Evolutionary conservation across 1,140 invertebrate genomes (phyloP).

Genomic region (Leguminivora glycinivorella): DNA sequence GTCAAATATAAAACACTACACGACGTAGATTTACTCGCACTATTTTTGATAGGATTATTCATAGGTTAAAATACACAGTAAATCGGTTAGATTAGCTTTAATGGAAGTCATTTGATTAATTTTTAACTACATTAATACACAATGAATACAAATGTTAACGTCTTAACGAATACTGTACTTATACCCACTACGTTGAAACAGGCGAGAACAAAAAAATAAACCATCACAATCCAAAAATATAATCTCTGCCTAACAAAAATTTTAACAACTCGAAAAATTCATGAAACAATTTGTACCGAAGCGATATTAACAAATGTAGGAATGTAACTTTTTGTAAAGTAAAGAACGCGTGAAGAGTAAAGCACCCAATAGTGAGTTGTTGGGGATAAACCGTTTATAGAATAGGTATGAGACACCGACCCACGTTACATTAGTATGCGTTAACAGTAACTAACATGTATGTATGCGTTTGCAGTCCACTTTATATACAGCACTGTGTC

Average conservation of each 20-base stretch:
- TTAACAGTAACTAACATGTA: slow-evolving; percentile 67
- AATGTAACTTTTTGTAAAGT: slow-evolving; percentile 57
- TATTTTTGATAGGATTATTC: too few species aligned
- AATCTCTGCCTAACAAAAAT: slow-evolving; percentile 63
- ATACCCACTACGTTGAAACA: slow-evolving; percentile 57
- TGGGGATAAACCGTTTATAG: slow-evolving; percentile 45
- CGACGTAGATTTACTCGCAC: not conserved
- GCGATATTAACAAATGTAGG: slow-evolving; percentile 48
- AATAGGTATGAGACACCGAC: slow-evolving; percentile 61
- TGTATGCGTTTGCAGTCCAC: slow-evolving; percentile 67
- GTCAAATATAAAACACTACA: not conserved
- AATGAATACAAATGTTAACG: slow-evolving; percentile 37
- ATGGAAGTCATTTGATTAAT: slow-evolving; percentile 28
- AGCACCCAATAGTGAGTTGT: slow-evolving; percentile 59
- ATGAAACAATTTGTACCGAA: slow-evolving; percentile 41
- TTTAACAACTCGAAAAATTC: slow-evolving; percentile 63
- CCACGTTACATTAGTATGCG: slow-evolving; percentile 63
- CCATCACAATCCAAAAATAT: slow-evolving; percentile 76
- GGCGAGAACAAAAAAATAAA: slow-evolving; percentile 59
- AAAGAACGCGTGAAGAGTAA: slow-evolving; percentile 45
- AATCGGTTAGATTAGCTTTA: slow-evolving; percentile 23
- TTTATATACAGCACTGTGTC: slow-evolving; percentile 51
- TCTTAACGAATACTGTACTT: slow-evolving; percentile 53
- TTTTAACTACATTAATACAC: slow-evolving; percentile 32
- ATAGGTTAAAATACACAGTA: not conserved